These are phyloP conservation scores for Chromoteleia sp. DNA, from an alignment of 2,888 invertebrate species.

Conservation along the genomic window DNA sequence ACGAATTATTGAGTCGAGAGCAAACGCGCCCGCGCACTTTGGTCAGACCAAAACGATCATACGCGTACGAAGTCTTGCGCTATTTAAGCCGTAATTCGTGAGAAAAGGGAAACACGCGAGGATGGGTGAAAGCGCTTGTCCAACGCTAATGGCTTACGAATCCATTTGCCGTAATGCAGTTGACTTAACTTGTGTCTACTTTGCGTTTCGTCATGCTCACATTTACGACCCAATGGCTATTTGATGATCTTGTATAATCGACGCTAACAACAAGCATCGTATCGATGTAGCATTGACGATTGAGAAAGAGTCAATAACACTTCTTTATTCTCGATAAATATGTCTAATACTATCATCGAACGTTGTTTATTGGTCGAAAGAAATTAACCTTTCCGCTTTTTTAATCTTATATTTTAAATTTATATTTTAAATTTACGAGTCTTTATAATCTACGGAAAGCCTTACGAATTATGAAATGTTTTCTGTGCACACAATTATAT, in stretches of 20 bases:
- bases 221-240: constrained; percentile 3
- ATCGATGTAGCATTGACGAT: constrained; percentile 24
- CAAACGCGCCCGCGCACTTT: constrained; percentile 28
- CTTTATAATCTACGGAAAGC: too few species aligned
- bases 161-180: constrained; percentile 26
- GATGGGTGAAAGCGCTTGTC: constrained; percentile 50
- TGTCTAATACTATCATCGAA: constrained; percentile 12
- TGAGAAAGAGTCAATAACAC: constrained; percentile 54
- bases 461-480: too few species aligned
- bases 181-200: constrained; percentile 9
- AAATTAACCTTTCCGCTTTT: too few species aligned
- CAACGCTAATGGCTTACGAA: constrained; percentile 17
- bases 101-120: constrained; percentile 46
- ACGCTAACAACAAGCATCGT: constrained; percentile 27
- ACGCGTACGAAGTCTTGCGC: constrained; percentile 15
- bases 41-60: background rate
- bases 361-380: background rate
- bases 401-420: too few species aligned
- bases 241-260: constrained; percentile 57
- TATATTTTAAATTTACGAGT: too few species aligned
- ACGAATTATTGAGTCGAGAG: constrained; percentile 23
- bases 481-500: too few species aligned
- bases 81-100: constrained; percentile 38
- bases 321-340: constrained; percentile 49
- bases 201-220: constrained; percentile 6